Base-by-base conservation (phyloP, 1,140 invertebrate species). In the Drosophila pseudoananassae region DNA sequence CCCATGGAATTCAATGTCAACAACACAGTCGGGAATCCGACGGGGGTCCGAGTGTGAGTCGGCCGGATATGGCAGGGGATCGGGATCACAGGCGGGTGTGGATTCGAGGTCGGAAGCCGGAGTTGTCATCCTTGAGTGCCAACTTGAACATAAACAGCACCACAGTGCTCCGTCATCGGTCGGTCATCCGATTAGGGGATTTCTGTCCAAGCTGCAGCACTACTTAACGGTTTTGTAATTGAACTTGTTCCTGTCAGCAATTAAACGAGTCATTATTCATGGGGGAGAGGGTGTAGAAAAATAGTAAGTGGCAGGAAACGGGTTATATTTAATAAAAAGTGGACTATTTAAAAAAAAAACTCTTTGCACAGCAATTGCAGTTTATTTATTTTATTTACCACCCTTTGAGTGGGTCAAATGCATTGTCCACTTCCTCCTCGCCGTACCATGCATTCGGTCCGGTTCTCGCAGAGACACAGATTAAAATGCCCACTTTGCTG, bases 371-470 rank as follows among this genome's bases (percentile, higher is more conserved):
- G 82, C 78, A 69, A 82, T 88, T 82, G 70, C 78, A 87, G 60
- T 88, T 88, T 87, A 88, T 88, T 88, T 87, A 87, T 87, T 88
- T 87, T 87, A 87, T 82, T 87, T 87, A 69, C 78, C 65, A 82
- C 65, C 84, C 72, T 63, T 76, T 68, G 49, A 59, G 73, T 75
- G 77, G 68, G 78, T 68, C 82, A 87, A 87, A 61, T 85, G 82
- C 77, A 81, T 80, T 84, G 57, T 73, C 50, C 61, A 45, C 60
- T 61, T 15, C 55, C 10, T 27, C 20, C 49, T 25, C 25, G 9
- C 31, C 31, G 40, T 15, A n/a, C 60, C 61, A 76, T 76, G 69
- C 51, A 65, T 81, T 70, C 51, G 8, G 23, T 50, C 61, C 51
- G 58, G 59, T 53, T 53, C 47, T 64, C 50, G 54, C 71, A 52